phyloP scores from a whole-genome alignment of 1,140 invertebrate species.

The Calephelis virginiensis region DNA sequence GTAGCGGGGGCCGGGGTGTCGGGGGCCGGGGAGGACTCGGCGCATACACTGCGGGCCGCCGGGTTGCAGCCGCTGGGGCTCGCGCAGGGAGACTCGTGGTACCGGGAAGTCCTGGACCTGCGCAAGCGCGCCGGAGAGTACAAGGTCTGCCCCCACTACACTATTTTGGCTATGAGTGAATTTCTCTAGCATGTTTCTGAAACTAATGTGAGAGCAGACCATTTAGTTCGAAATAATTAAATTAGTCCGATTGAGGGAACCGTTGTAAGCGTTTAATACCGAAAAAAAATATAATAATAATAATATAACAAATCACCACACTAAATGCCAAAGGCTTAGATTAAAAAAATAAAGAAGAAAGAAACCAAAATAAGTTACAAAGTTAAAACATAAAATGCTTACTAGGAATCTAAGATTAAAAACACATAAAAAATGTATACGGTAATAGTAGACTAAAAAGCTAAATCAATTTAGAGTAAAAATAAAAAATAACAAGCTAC shows the following conservation, averaged over 20 bases:
- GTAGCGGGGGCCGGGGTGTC: slow-evolving; percentile 52
- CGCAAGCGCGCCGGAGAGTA: slow-evolving; percentile 95
- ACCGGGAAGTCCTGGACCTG: slow-evolving; percentile 90
- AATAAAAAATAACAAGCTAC: no score
- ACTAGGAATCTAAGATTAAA: no score
- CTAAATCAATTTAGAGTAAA: no score
- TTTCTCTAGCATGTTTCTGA: slow-evolving; percentile 9
- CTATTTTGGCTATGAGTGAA: slow-evolving; percentile 24
- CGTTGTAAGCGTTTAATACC: no score
- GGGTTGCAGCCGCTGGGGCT: slow-evolving; percentile 67
- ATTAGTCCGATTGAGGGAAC: background rate
- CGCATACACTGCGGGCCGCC: slow-evolving; percentile 58
- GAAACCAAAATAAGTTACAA: no score
- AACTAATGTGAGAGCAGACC: slow-evolving; percentile 11
- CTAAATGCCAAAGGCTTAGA: no score
- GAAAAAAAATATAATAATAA: no score
- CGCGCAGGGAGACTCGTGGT: slow-evolving; percentile 83
- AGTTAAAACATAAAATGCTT: no score
- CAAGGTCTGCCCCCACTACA: slow-evolving; percentile 82
- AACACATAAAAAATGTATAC: no score
- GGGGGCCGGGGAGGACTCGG: slow-evolving; percentile 52
- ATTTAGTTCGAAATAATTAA: background rate
- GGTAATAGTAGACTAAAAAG: no score
- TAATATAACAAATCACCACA: no score
- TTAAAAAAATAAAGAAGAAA: no score